phyloP scores from a whole-genome alignment of 2,113 vertebrate genomes.

The Ciconia stormi region DNA sequence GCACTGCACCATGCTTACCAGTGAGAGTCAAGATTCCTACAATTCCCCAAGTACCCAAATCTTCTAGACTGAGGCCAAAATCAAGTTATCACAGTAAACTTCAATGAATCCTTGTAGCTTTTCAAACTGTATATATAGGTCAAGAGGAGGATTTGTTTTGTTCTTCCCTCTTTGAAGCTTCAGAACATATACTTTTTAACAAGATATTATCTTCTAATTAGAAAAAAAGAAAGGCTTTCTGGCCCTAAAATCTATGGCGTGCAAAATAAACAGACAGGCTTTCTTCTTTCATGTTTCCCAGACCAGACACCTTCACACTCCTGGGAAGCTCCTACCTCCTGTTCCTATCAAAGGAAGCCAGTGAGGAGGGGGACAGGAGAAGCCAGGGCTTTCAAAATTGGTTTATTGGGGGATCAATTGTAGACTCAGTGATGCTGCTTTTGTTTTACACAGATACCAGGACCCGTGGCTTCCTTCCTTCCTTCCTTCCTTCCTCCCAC shows the following conservation, averaged over 20 bases:
- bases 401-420: constrained; percentile 55
- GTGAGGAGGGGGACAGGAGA: not conserved
- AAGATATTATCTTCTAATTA: constrained; percentile 46
- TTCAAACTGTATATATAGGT: constrained; percentile 12
- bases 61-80: constrained; percentile 5
- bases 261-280: constrained; percentile 49
- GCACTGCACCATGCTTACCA: not conserved
- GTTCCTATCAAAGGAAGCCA: constrained; percentile 48
- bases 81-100: constrained; percentile 25
- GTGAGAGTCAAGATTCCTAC: not conserved
- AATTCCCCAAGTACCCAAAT: not conserved
- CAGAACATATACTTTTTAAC: constrained; percentile 16
- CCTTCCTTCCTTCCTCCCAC: not conserved
- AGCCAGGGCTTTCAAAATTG: not conserved
- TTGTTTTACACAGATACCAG: constrained; percentile 39
- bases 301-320: constrained; percentile 46
- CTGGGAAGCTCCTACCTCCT: constrained; percentile 25
- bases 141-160: constrained; percentile 3
- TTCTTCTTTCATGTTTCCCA: constrained; percentile 58
- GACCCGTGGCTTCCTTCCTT: not conserved
- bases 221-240: constrained; percentile 20
- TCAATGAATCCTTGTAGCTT: constrained; percentile 13
- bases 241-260: not conserved
- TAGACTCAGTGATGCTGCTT: constrained; percentile 6
- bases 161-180: constrained; percentile 17